A percentile compares a stretch with the other conserved stretches of the same genome.
Evolutionary conservation across 2,888 invertebrate genomes (phyloP).

Genomic region (Rotaria macrura): DNA sequence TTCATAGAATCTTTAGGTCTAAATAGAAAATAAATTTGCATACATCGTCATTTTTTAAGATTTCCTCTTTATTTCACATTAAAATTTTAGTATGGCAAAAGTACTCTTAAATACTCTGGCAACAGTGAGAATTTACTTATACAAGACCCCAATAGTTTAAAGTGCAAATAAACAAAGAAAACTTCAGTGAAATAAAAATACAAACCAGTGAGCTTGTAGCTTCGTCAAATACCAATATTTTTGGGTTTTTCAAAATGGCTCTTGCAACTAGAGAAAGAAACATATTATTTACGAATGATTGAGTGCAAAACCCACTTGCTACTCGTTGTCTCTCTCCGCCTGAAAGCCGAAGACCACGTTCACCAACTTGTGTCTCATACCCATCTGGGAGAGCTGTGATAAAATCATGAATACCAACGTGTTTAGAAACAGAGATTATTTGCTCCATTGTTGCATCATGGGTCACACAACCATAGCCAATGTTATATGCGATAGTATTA

Average conservation of each 20-base stretch:
- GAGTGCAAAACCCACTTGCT: slow-evolving; percentile 55
- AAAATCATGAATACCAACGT: slow-evolving; percentile 83
- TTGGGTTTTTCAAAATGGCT: slow-evolving; percentile 82
- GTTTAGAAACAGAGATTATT: slow-evolving; percentile 69
- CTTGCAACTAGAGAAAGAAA: slow-evolving; percentile 59
- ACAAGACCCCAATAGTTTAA: too few relatives aligned
- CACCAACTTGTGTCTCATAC: slow-evolving; percentile 67
- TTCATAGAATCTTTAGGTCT: too few relatives aligned
- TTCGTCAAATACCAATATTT: slow-evolving; percentile 88
- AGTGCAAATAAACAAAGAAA: too few relatives aligned
- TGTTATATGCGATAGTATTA: slow-evolving; percentile 79
- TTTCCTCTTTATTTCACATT: too few relatives aligned
- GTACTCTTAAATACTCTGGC: too few relatives aligned
- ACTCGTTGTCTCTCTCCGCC: slow-evolving; percentile 97
- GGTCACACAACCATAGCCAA: slow-evolving; percentile 75
- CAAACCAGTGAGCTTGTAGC: slow-evolving; percentile 94
- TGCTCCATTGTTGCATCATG: slow-evolving; percentile 58
- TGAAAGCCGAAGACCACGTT: slow-evolving; percentile 78
- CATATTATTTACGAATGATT: too few relatives aligned
- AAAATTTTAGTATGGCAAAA: too few relatives aligned
- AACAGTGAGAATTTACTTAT: too few relatives aligned
- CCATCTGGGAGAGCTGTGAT: slow-evolving; percentile 61
- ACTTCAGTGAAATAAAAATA: slow-evolving; percentile 49
- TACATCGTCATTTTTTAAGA: too few relatives aligned
- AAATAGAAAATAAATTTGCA: too few relatives aligned